Percentiles rank a stretch among this genome's conserved stretches.
These are phyloP conservation scores for Scylla paramamosain DNA, from an alignment of 1,140 invertebrate genomes.

Conservation along the genomic window DNA sequence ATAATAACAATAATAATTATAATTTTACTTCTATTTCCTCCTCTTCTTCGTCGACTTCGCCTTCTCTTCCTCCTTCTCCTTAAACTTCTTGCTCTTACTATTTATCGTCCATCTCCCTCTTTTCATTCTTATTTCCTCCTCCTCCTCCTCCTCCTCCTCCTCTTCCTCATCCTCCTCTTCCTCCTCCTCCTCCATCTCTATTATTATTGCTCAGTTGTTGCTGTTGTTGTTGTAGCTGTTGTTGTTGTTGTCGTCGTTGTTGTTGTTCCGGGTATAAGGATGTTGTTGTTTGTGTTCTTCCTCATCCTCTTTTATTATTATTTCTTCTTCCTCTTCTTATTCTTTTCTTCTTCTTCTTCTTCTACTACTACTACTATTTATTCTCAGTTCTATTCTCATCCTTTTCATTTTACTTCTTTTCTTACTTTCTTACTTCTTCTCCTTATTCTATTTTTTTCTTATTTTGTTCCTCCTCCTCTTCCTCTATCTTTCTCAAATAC, in stretches of 20 bases:
- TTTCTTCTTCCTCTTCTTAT: no score
- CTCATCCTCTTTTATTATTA: not conserved
- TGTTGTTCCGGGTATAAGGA: no score
- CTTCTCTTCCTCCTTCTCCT: not conserved
- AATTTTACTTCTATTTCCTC: no score
- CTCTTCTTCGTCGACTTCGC: not conserved
- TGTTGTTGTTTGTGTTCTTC: not conserved
- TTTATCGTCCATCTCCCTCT: not conserved
- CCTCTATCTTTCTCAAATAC: not conserved
- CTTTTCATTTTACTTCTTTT: not conserved
- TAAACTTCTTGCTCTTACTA: conserved; percentile 8
- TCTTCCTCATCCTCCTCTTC: no score
- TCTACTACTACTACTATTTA: no score
- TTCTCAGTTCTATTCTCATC: not conserved
- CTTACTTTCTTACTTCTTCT: not conserved
- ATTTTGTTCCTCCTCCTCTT: not conserved
- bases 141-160: no score
- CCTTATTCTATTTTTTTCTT: not conserved
- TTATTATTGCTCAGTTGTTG: no score
- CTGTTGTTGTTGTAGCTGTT: no score
- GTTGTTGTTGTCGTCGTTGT: no score
- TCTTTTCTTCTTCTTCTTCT: no score
- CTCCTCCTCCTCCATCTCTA: no score
- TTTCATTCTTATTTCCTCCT: conserved; percentile 13
- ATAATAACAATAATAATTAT: no score